A percentile compares a stretch with the other conserved stretches of the same genome.
These are phyloP conservation scores for Drosophila tropicalis DNA, from an alignment of 1,140 invertebrate genomes.

Conservation along the genomic window DNA sequence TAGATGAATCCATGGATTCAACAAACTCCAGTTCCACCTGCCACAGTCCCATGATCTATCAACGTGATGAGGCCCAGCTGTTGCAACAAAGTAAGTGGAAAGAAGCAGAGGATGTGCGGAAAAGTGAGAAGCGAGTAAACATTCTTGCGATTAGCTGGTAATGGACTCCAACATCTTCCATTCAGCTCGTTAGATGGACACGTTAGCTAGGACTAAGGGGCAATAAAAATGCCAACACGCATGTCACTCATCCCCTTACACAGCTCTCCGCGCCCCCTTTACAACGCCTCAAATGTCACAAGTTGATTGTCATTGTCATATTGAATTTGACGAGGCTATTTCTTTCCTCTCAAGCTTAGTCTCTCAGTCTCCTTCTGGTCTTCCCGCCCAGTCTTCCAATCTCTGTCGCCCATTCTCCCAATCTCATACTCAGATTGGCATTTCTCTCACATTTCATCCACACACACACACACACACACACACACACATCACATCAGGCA, in stretches of 20 bases:
- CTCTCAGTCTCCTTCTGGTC: background rate
- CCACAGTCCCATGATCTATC: conserved; percentile 81
- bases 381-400: conserved; percentile 33
- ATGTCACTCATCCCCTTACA: conserved; percentile 18
- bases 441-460: conserved; percentile 46
- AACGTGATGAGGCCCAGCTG: conserved; percentile 80
- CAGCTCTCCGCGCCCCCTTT: background rate
- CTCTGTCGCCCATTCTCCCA: conserved; percentile 20
- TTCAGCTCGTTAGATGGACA: conserved; percentile 15
- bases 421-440: conserved; percentile 43
- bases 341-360: conserved; percentile 13
- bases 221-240: conserved; percentile 72
- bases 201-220: conserved; percentile 36
- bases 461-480: background rate
- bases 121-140: conserved; percentile 15
- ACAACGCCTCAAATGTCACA: conserved; percentile 65
- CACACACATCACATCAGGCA: background rate
- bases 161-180: conserved; percentile 22
- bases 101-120: conserved; percentile 21
- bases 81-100: conserved; percentile 73
- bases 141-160: conserved; percentile 31
- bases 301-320: conserved; percentile 80
- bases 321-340: conserved; percentile 74
- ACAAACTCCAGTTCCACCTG: conserved; percentile 82
- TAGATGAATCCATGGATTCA: conserved; percentile 81